These are phyloP conservation scores for Plagiodera versicolora DNA, from an alignment of 2,888 invertebrate genomes.

Conservation along the genomic window DNA sequence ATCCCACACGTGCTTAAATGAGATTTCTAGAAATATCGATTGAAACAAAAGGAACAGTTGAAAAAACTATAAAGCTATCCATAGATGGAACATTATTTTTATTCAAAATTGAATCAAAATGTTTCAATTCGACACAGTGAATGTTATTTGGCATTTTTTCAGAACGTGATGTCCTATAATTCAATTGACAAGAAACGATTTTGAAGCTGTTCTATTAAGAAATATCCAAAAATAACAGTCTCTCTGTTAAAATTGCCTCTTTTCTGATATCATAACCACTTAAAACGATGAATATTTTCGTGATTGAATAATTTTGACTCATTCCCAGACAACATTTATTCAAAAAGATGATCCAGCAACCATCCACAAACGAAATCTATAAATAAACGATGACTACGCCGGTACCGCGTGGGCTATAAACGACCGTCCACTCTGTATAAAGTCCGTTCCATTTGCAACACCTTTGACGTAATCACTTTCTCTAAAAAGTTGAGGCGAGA, in stretches of 20 bases:
- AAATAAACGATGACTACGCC: constrained; percentile 12
- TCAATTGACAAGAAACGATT: too few relatives aligned
- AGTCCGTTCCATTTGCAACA: constrained; percentile 13
- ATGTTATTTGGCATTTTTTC: too few relatives aligned
- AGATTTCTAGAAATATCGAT: not conserved
- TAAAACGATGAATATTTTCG: not conserved
- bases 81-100: too few relatives aligned
- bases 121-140: too few relatives aligned
- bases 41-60: not conserved
- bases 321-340: not conserved
- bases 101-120: too few relatives aligned
- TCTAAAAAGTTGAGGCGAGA: constrained; percentile 10
- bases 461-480: constrained; percentile 25
- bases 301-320: not conserved
- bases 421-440: constrained; percentile 9
- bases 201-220: too few relatives aligned
- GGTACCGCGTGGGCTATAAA: constrained; percentile 2
- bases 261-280: too few relatives aligned
- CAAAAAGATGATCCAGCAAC: not conserved
- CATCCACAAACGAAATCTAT: constrained; percentile 11
- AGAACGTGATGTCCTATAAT: too few relatives aligned
- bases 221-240: too few relatives aligned
- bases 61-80: too few relatives aligned
- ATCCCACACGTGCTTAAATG: constrained; percentile 19
- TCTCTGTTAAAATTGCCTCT: too few relatives aligned